Percentiles rank a stretch among this genome's conserved stretches.
These are phyloP conservation scores for Luscinia megarhynchos DNA, from an alignment of 2,797 vertebrate species.

Conservation along the genomic window DNA sequence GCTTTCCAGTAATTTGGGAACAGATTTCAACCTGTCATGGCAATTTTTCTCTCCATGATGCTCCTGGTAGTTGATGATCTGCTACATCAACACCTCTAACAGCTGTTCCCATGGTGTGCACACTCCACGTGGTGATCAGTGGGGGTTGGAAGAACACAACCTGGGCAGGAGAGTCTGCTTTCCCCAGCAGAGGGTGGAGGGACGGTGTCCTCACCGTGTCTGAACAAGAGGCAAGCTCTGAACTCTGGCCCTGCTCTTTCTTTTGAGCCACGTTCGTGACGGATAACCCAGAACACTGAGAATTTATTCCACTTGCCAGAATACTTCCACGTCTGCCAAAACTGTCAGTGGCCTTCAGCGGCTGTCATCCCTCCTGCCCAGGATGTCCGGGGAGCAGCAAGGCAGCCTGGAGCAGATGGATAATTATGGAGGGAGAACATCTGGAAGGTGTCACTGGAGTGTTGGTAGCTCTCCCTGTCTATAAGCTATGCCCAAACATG, in stretches of 20 bases:
- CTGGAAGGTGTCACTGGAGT: constrained; percentile 61
- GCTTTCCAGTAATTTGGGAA: constrained; percentile 24
- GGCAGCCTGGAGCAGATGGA: not conserved
- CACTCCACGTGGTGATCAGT: not conserved
- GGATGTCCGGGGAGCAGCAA: not conserved
- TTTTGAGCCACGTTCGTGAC: not conserved
- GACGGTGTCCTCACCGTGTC: rapidly evolving
- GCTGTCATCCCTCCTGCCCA: not conserved
- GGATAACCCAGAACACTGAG: not conserved
- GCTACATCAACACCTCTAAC: not conserved
- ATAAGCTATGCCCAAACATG: constrained; percentile 33
- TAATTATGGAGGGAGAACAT: constrained; percentile 38
- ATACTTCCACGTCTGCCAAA: constrained; percentile 10
- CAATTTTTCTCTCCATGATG: not conserved
- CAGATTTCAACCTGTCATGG: not conserved
- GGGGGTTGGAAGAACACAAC: not conserved
- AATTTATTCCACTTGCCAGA: not conserved
- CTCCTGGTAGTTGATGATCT: constrained; percentile 9
- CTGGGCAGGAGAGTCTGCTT: not conserved
- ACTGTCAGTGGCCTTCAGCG: not conserved
- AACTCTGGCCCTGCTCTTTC: not conserved
- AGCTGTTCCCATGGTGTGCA: not conserved
- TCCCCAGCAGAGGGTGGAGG: not conserved
- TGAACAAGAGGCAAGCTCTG: not conserved
- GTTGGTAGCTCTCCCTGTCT: constrained; percentile 41